phyloP scores from a whole-genome alignment of 2,113 vertebrate species.

The Brachypteracias leptosomus region DNA sequence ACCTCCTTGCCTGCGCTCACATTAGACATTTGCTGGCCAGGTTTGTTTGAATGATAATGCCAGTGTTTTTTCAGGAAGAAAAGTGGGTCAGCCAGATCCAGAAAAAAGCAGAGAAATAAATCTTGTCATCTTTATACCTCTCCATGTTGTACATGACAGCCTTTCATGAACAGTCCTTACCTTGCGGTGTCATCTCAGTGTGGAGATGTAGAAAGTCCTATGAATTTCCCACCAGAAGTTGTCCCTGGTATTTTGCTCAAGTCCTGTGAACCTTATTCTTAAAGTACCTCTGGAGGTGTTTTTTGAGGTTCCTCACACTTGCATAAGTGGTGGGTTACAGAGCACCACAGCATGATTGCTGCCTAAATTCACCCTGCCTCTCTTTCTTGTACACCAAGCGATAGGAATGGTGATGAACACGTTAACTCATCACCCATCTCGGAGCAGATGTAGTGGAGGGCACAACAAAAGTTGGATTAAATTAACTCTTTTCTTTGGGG shows the following conservation, averaged over 20 bases:
- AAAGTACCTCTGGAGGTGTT: neutral
- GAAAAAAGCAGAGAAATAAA: neutral
- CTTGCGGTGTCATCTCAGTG: accelerated
- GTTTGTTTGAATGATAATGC: neutral
- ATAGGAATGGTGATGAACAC: neutral
- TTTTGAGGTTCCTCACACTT: neutral
- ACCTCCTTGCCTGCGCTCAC: neutral
- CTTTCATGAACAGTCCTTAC: neutral
- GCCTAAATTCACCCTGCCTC: neutral
- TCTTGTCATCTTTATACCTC: neutral
- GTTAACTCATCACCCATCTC: neutral
- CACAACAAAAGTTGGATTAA: neutral
- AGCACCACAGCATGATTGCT: neutral
- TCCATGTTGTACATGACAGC: accelerated
- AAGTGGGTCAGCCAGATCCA: neutral
- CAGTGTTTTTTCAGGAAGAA: neutral
- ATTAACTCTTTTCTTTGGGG: neutral
- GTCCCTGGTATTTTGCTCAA: neutral
- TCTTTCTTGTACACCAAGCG: neutral
- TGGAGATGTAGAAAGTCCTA: neutral
- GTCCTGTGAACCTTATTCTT: neutral
- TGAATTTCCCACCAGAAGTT: neutral
- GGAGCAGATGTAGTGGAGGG: neutral
- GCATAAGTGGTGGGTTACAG: neutral
- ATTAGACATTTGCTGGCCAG: neutral